Conservation (phyloP, 2,888 invertebrate genomes). For the Phoenoteleia sp. region DNA sequence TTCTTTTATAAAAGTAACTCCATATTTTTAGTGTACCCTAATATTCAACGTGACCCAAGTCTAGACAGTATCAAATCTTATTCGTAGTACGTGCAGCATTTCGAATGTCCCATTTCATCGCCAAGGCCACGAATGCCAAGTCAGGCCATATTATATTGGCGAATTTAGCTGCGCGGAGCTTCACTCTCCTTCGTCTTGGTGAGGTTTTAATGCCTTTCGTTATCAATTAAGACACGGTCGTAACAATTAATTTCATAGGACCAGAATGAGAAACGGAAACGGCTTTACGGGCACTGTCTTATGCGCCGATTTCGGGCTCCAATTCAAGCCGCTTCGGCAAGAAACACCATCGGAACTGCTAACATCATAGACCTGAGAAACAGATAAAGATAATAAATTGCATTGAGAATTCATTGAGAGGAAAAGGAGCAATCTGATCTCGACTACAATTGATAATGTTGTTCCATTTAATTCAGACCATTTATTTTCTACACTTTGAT, state of each 20-base stretch:
- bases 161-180: conserved; percentile 45
- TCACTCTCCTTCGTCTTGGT: conserved; percentile 46
- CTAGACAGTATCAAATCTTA: conserved; percentile 69
- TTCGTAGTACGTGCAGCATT: conserved; percentile 51
- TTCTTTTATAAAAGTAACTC: conserved; percentile 20
- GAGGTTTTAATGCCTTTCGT: conserved; percentile 82
- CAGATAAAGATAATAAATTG: conserved; percentile 68
- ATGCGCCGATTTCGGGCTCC: conserved; percentile 70
- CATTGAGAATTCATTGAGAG: conserved; percentile 18
- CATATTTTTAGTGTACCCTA: conserved; percentile 28
- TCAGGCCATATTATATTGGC: conserved; percentile 59
- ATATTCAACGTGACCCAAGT: conserved; percentile 55
- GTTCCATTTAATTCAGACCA: too few relatives aligned
- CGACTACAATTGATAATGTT: too few relatives aligned
- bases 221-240: conserved; percentile 83
- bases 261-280: conserved; percentile 83
- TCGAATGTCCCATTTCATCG: conserved; percentile 58
- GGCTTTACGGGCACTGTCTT: conserved; percentile 74
- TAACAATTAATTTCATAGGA: conserved; percentile 82
- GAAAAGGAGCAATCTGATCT: conserved; percentile 49
- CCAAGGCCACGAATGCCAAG: conserved; percentile 49
- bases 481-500: too few relatives aligned
- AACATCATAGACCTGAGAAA: conserved; percentile 59
- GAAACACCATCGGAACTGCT: conserved; percentile 68
- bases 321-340: conserved; percentile 72